These are phyloP conservation scores for Anabacerthia variegaticeps DNA, from an alignment of 2,797 vertebrate genomes.

Conservation along the genomic window DNA sequence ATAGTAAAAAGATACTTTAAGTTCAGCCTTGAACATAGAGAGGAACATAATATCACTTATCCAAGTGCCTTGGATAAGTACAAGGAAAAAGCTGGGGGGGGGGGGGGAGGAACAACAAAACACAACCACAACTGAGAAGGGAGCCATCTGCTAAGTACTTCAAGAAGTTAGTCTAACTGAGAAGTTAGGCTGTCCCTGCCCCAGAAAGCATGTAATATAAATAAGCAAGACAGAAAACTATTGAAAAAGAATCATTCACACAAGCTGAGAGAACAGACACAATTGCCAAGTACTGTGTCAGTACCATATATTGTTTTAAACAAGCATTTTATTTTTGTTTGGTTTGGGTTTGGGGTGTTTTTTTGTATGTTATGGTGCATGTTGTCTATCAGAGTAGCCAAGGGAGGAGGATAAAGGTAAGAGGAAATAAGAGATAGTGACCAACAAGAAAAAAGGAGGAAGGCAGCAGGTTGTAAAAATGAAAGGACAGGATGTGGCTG, in stretches of 20 bases:
- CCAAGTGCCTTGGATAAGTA: not conserved
- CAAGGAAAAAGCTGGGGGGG: not conserved
- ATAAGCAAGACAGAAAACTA: slow-evolving; percentile 30
- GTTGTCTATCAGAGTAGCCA: not conserved
- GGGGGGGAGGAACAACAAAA: not conserved
- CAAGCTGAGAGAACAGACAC: slow-evolving; percentile 24
- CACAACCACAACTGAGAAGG: not conserved
- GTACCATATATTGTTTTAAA: slow-evolving; percentile 32
- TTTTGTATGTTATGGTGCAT: not conserved
- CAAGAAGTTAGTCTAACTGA: slow-evolving; percentile 26
- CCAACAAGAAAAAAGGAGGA: not conserved
- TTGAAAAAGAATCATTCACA: not conserved
- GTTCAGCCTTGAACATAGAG: not conserved
- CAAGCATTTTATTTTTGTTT: not conserved
- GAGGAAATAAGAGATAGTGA: not conserved
- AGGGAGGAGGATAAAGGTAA: not conserved
- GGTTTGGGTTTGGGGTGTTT: not conserved
- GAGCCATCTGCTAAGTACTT: slow-evolving; percentile 51
- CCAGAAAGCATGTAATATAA: slow-evolving; percentile 34
- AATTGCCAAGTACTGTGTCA: not conserved
- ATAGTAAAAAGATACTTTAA: not conserved
- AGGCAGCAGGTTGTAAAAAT: not conserved
- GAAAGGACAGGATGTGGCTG: not conserved
- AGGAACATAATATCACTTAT: slow-evolving; percentile 29
- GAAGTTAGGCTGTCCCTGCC: slow-evolving; percentile 27